Evolutionary conservation across 2,888 invertebrate genomes (phyloP), one percentile per base, ranked within the genome.

Genomic region (Lepidocyrtoides sp.): DNA sequence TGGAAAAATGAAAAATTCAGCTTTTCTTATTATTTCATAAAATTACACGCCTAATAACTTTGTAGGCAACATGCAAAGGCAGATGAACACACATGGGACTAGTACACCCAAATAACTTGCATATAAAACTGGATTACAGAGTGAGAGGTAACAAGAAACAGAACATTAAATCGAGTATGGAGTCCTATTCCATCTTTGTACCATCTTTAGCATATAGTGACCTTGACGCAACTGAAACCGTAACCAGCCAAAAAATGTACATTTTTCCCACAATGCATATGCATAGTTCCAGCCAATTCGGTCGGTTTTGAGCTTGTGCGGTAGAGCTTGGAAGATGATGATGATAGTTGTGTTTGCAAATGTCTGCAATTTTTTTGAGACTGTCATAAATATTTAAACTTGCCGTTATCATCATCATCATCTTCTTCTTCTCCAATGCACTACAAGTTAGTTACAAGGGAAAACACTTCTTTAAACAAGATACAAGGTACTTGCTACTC

Each of bases 301-400:
- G 20, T 32, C 41, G 26, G 36, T 32, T n/a, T 36, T 20, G 17
- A 72, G 17, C n/a, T 23, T 23, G 7, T 23, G 23, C 29, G 20
- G n/a, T 44, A 20, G 20, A 10, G 48, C 36, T 36, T 36, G 36
- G 36, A 8, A 0, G 72, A 29, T 36, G 72, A 72, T 48, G 44
- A 72, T 48, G 41, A 44, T 32, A 32, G 29, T 72, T 1, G 17
- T 51, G 32, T 2, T 29, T 29, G 48, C 48, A 51, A 75, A 51
- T 48, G 48, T 36, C 54, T 57, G 36, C 36, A 57, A 20, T 32
- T 32, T 36, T 32, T 79, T 57, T 32, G n/a, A 54, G 57, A 36
- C 14, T 79, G 54, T 57, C 79, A 36, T 79, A 79, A 54, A 79
- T 79, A 79, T 79, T 79, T 79, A 79, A 79, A 54, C n/a, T n/a